Evolutionary conservation across 2,113 vertebrate genomes (phyloP), one percentile per base, ranked within the genome.

Genomic region (Rhadina sibilatrix): DNA sequence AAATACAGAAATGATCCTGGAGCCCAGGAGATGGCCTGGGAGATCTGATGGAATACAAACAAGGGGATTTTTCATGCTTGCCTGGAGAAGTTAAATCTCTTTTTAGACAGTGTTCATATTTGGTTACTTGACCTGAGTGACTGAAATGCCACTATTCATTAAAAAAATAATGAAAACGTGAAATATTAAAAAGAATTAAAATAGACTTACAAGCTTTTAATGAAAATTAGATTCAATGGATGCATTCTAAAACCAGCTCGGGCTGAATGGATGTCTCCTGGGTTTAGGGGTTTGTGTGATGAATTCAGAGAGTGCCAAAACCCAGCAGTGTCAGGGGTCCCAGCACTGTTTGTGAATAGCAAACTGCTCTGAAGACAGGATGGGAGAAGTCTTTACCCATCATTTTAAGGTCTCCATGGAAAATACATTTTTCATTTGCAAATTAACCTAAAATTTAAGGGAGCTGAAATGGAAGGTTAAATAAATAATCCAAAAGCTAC

Each of bases 111-210:
- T 5, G 21, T 38, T 94, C 70, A 0, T 69, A 28, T 90, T 79
- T 61, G 50, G 49, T 83, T 72, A 71, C 66, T 87, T 93, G 85
- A 82, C 84, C 82, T 12, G n/a, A 65, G 85, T 5, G 5, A 50
- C 78, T 90, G 9, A 53, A 54, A 35, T 46, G 81, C 87, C 66
- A 76, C 74, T 60, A 20, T 72, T 85, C 63, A 77, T 95, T 90
- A 59, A 87, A 95, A 83, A 71, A 89, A 74, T 64, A 78, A 78
- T 1, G 49, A 64, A 79, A 71, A 65, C 9, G 30, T 83, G 71
- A 96, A 96, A 87, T 89, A 91, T 87, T 96, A 57, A 94, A 78
- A 68, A 50, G 74, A 87, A 94, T 93, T 90, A 87, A 91, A 94
- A n/a, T 10, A 93, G 89, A 50, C 66, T 87, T 87, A 78, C 33